Base-by-base conservation (phyloP, 2,888 invertebrate species). In the Antheraea assamensis region DNA sequence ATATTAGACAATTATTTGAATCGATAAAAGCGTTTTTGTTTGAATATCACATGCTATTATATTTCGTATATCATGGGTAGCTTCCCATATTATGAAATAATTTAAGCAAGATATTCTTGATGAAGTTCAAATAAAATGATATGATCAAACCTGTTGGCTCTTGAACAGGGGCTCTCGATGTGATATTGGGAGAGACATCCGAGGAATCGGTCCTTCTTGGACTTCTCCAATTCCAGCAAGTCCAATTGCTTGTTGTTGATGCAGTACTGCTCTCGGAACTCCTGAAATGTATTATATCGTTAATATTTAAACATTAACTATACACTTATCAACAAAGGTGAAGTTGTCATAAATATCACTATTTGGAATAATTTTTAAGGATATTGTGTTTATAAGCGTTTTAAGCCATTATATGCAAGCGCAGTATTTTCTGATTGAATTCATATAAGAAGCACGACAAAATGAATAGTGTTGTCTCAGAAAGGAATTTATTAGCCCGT, bases 211-310 rank as follows among this genome's bases (percentile, higher is more conserved):
- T 95, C 95, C 91, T 95, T 95, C 89, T 94, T 94, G 88, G 95
- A 95, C 83, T 94, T 94, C 83, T 95, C 95, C 93, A 95, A 77
- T 83, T 98, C 98, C 85, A 98, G 96, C 82, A 97, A 96, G 87
- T 97, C 97, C 90, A 98, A 94, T 91, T 98, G 98, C 87, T 98
- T 96, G 93, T 97, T 97, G 88, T 97, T 98, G 94, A 98, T 98
- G 95, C 98, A 98, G 95, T 98, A 98, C 93, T 98, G 98, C 88
- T 98, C 98, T 82, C 98, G 96, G 90, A 98, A 98, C 94, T 98
- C 98, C 94, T 97, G 81, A 1, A 95, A 72, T 71, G 66, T 27
- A 55, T 13, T 66, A 68, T 5, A 66, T 7, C 70, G 17, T 47
- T 58, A 71, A 35, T 24, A 70, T 21, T 49, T 47, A 0, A 3